A percentile compares a stretch with the other conserved stretches of the same genome.
phyloP scores from a whole-genome alignment of 1,140 invertebrate species.

The Olivierus martensii region DNA sequence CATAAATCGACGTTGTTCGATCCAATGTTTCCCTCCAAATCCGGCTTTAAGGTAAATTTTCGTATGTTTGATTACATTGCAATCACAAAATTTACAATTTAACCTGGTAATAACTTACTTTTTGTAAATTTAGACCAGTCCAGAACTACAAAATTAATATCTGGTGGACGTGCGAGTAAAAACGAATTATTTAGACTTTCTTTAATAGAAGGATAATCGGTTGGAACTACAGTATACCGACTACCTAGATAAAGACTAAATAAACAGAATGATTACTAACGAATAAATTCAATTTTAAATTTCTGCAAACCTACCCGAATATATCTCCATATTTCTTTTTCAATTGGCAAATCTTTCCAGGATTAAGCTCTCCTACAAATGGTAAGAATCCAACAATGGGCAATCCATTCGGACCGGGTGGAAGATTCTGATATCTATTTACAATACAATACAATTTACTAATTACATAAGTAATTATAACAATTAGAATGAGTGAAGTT shows the following conservation, averaged over 20 bases:
- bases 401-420: background rate
- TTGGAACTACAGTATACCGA: constrained; percentile 19
- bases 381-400: background rate
- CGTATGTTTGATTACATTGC: too few relatives aligned
- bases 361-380: constrained; percentile 7
- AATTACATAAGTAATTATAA: too few relatives aligned
- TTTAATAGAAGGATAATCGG: background rate
- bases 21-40: constrained; percentile 47
- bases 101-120: too few relatives aligned
- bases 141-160: too few relatives aligned
- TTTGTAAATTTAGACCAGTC: too few relatives aligned
- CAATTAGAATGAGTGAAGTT: too few relatives aligned
- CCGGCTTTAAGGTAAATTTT: constrained; percentile 1
- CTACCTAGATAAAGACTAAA: too few relatives aligned
- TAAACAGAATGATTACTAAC: too few relatives aligned
- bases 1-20: constrained; percentile 54
- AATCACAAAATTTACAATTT: too few relatives aligned
- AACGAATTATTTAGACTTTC: constrained; percentile 3
- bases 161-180: background rate
- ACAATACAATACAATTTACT: too few relatives aligned
- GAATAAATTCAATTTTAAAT: too few relatives aligned
- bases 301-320: background rate
- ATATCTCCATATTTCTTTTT: constrained; percentile 10
- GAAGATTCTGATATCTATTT: background rate
- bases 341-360: background rate